Evolutionary conservation across 2,113 vertebrate genomes (phyloP).

Genomic region (Brachypteracias leptosomus): DNA sequence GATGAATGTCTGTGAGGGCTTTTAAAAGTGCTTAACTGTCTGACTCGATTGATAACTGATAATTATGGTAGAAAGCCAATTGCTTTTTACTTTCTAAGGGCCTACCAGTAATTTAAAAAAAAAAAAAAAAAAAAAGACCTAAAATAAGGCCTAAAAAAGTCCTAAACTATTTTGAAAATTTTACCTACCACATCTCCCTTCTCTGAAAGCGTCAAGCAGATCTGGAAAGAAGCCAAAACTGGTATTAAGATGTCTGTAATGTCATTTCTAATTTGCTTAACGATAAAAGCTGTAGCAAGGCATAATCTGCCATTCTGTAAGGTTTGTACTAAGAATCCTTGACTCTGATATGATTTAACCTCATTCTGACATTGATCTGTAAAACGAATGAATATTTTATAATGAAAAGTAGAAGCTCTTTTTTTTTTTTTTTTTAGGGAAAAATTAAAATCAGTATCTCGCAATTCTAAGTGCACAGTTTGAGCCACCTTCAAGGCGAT

Average conservation of each 20-base stretch:
- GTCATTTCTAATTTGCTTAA: neutral
- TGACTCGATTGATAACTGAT: neutral
- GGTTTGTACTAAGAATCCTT: neutral
- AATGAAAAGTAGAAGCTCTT: neutral
- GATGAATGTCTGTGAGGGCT: neutral
- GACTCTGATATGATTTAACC: neutral
- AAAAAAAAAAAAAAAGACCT: neutral
- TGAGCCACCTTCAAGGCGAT: neutral
- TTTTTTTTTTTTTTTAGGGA: too few relatives aligned
- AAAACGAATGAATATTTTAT: conserved; percentile 13
- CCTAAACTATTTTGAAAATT: neutral
- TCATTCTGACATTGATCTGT: conserved; percentile 5
- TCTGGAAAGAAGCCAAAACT: neutral
- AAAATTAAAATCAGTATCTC: accelerated
- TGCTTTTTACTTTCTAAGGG: neutral
- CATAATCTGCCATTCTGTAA: neutral
- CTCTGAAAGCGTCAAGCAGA: neutral
- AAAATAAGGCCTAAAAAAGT: neutral
- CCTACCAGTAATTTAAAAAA: neutral
- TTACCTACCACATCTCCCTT: neutral
- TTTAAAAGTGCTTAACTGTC: neutral
- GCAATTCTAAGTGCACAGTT: accelerated
- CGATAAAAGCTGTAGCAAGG: neutral
- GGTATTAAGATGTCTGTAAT: neutral
- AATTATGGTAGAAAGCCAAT: neutral